A percentile compares a stretch with the other conserved stretches of the same genome.
phyloP scores from a whole-genome alignment of 2,888 invertebrate genomes.

The Phanerotoma sp. region DNA sequence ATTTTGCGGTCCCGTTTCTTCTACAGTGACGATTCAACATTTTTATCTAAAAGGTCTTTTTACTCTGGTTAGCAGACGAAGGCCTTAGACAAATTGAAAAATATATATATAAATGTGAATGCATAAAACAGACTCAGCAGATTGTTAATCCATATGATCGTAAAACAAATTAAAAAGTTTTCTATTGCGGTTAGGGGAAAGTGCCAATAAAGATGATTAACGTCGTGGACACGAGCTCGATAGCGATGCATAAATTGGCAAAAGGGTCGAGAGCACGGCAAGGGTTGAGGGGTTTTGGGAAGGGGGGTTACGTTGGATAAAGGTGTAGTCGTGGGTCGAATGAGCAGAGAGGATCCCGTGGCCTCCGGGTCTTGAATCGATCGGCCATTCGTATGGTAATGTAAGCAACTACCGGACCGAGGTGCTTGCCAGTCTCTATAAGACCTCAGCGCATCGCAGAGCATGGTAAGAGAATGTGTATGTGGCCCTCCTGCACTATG shows the following conservation, averaged over 20 bases:
- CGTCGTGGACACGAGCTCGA: conserved; percentile 34
- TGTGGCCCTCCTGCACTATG: too few species aligned
- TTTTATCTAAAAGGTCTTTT: too few species aligned
- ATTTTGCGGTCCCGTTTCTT: neutral
- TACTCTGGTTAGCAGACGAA: neutral
- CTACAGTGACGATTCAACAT: too few species aligned
- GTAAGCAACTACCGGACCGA: conserved; percentile 56
- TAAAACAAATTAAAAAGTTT: conserved; percentile 1
- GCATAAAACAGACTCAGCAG: neutral
- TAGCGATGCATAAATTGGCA: conserved; percentile 23
- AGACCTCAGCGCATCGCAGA: conserved; percentile 8
- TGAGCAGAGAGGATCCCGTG: conserved; percentile 20
- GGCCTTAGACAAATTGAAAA: neutral
- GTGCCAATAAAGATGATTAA: conserved; percentile 46
- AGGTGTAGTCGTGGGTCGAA: neutral
- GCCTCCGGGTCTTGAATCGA: conserved; percentile 50
- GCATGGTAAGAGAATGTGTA: neutral
- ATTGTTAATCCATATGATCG: too few species aligned
- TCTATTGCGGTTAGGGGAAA: neutral
- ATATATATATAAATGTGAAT: neutral
- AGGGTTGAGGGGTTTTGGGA: conserved; percentile 19
- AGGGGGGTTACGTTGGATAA: too few species aligned
- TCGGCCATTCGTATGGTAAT: conserved; percentile 58
- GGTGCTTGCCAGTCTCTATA: conserved; percentile 49
- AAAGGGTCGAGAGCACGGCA: conserved; percentile 31